Evolutionary conservation across 2,888 invertebrate species (phyloP).

Genomic region (Labia minor): DNA sequence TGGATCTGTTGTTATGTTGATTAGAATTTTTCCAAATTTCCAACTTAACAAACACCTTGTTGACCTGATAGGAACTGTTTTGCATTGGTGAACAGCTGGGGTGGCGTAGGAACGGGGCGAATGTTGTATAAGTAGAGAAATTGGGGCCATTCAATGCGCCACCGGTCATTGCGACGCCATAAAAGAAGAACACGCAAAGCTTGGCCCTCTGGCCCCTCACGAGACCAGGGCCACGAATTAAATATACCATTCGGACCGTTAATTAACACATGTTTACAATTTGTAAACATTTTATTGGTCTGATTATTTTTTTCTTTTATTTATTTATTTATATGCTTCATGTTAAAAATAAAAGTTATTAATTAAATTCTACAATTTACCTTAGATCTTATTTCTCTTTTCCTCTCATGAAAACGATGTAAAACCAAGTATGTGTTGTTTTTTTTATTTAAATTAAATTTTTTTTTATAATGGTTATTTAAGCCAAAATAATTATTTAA

Average conservation of each 20-base stretch:
- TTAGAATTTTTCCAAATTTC: too few species aligned
- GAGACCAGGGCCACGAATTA: background rate
- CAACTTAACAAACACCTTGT: too few species aligned
- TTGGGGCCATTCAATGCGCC: background rate
- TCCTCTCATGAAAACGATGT: background rate
- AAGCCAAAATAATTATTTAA: too few species aligned
- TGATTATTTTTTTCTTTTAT: background rate
- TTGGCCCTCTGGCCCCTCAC: background rate
- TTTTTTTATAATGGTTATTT: too few species aligned
- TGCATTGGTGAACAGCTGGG: too few species aligned
- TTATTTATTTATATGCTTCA: background rate
- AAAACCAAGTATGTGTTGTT: background rate
- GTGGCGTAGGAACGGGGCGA: too few species aligned
- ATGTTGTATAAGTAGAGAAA: too few species aligned
- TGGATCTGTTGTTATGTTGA: too few species aligned
- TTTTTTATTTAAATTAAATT: background rate
- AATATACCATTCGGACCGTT: background rate
- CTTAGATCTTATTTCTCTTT: background rate
- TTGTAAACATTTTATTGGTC: background rate
- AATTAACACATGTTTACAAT: background rate
- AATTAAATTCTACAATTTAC: background rate
- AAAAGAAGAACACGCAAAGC: background rate
- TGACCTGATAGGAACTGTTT: too few species aligned
- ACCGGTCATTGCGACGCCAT: background rate
- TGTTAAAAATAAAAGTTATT: background rate